These are phyloP conservation scores for Ephialtes manifestator DNA, from an alignment of 2,888 invertebrate species.

Conservation along the genomic window DNA sequence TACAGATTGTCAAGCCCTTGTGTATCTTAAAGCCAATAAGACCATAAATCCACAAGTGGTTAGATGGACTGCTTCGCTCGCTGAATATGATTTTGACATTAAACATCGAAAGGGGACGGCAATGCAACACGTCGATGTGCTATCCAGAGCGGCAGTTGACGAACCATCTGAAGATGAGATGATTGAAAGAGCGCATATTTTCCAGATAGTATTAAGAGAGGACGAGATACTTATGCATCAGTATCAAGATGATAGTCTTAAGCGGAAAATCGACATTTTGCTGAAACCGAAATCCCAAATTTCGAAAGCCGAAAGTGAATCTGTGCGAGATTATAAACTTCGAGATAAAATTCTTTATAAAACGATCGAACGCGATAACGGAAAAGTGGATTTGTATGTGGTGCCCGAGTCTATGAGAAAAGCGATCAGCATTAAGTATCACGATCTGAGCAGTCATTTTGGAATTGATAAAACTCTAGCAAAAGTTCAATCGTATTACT, in stretches of 20 bases:
- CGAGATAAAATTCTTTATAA: slow-evolving; percentile 31
- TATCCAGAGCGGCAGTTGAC: slow-evolving; percentile 65
- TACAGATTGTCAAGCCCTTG: slow-evolving; percentile 52
- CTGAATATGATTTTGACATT: slow-evolving; percentile 67
- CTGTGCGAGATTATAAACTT: slow-evolving; percentile 37
- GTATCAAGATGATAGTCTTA: background rate
- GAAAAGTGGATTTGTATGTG: slow-evolving; percentile 51
- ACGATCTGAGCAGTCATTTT: slow-evolving; percentile 46
- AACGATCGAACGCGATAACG: slow-evolving; percentile 12
- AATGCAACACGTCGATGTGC: slow-evolving; percentile 72
- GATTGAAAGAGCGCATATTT: slow-evolving; percentile 34
- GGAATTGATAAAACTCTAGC: slow-evolving; percentile 59
- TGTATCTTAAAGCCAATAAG: slow-evolving; percentile 47
- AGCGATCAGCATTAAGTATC: slow-evolving; percentile 60
- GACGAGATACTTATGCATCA: slow-evolving; percentile 34
- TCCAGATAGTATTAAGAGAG: slow-evolving; percentile 46
- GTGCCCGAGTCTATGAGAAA: slow-evolving; percentile 58
- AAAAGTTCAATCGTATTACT: slow-evolving; percentile 39
- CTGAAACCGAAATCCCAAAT: background rate
- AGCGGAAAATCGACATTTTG: slow-evolving; percentile 25
- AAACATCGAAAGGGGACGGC: slow-evolving; percentile 67
- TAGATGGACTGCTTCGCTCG: slow-evolving; percentile 42
- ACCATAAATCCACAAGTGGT: slow-evolving; percentile 47
- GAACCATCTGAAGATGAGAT: slow-evolving; percentile 50
- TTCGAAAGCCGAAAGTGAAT: slow-evolving; percentile 29